Conservation (phyloP, 2,113 vertebrate genomes). For the Fregata magnificens region DNA sequence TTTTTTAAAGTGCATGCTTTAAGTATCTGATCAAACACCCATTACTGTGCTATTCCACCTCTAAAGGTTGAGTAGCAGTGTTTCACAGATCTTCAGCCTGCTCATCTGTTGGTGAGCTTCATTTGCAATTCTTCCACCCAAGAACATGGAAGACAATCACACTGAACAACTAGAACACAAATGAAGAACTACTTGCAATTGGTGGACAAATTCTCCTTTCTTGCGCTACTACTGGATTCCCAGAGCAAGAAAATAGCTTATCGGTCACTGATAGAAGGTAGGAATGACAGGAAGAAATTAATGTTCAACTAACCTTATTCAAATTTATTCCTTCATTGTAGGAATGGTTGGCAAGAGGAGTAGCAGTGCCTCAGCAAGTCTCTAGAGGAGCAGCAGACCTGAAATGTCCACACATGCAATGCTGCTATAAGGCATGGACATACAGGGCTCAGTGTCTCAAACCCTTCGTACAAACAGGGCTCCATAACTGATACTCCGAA, state of each 20-base stretch:
- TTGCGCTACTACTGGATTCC: background rate
- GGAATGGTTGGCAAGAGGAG: background rate
- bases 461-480: background rate
- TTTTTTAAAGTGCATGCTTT: background rate
- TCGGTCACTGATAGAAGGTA: background rate
- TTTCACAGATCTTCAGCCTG: background rate
- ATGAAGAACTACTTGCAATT: background rate
- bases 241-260: background rate
- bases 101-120: background rate
- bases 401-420: no score
- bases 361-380: background rate
- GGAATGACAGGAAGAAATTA: background rate
- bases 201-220: background rate
- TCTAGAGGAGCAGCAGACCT: background rate
- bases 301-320: background rate
- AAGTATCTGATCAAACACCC: background rate
- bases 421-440: background rate
- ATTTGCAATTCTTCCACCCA: background rate
- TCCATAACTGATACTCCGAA: background rate
- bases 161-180: background rate
- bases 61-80: background rate
- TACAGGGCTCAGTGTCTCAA: background rate
- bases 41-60: constrained; percentile 4
- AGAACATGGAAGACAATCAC: background rate
- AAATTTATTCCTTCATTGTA: background rate